Evolutionary conservation across 2,113 vertebrate genomes (phyloP).

Genomic region (Alethe diademata): DNA sequence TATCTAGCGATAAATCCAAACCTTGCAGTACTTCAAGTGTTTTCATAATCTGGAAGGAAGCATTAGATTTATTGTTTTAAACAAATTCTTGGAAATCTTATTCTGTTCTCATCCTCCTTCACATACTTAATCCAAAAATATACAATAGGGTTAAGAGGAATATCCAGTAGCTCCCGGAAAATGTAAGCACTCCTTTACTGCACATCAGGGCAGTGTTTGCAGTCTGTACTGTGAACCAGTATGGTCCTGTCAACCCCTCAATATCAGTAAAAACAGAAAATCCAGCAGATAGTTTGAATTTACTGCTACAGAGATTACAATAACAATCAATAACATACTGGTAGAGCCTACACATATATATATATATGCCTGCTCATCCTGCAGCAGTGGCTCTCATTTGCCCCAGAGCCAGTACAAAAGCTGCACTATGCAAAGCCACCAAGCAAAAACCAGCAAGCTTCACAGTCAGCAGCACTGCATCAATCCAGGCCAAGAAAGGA

Average conservation of each 20-base stretch:
- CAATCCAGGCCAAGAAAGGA: background rate
- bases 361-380: background rate
- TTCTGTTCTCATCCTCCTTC: background rate
- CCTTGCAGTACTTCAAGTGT: slow-evolving; percentile 77
- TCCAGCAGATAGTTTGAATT: background rate
- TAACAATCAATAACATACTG: background rate
- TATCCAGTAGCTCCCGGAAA: background rate
- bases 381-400: background rate
- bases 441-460: background rate
- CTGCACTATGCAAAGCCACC: background rate
- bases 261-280: background rate
- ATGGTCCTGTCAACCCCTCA: background rate
- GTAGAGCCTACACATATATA: background rate
- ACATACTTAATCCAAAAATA: background rate
- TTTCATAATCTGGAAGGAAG: slow-evolving; percentile 79
- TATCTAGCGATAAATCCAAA: slow-evolving; percentile 81
- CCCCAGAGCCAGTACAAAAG: background rate
- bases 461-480: background rate
- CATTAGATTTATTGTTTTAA: background rate
- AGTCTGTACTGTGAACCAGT: background rate
- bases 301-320: background rate
- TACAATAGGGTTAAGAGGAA: background rate
- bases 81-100: background rate
- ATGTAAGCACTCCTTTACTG: background rate
- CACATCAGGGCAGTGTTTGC: background rate